Base-by-base conservation (phyloP, 2,888 invertebrate genomes). In the Lepidochrysops patricia region DNA sequence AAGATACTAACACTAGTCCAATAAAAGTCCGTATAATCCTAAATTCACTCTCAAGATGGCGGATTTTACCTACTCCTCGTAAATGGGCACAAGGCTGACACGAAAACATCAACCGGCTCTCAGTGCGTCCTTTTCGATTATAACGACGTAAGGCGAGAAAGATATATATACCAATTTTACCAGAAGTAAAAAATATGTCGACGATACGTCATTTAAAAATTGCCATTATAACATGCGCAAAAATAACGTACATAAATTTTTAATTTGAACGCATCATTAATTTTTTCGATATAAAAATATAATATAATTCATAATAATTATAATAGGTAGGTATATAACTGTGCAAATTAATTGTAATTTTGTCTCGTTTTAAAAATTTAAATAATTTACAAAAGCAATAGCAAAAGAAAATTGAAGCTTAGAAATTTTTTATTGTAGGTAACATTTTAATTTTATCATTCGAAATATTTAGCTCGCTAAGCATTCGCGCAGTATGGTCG, bases 41-140 rank as follows among this genome's bases (percentile, higher is more conserved):
- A 85, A 90, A 90, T 89, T 88, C 85, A 87, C 86, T 91, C 91
- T 90, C 91, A 91, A 91, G 90, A 91, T 91, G 91, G 91, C 91
- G 91, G 89, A 90, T 84, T 86, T 88, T 88, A 88, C 86, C 84
- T 85, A 88, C 87, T 84, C 85, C 82, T 86, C 84, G 83, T 84
- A 87, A 89, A 90, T 89, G 88, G 84, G 88, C 80, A 89, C 89
- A 89, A 89, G 87, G 89, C 90, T 89, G 89, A 87, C 89, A 88
- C 88, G 87, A 89, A 89, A 89, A 88, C 87, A 88, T 89, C 84
- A 87, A 86, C 86, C 82, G 83, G 83, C 86, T 80, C 84, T 85
- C 76, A 80, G 78, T 79, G 81, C 79, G 77, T 84, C 86, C 74
- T 80, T 84, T 82, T 87, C 82, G 77, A 79, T 82, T 77, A 66